phyloP scores from a whole-genome alignment of 1,140 invertebrate species.

The Yoshiicerus persimilis region DNA sequence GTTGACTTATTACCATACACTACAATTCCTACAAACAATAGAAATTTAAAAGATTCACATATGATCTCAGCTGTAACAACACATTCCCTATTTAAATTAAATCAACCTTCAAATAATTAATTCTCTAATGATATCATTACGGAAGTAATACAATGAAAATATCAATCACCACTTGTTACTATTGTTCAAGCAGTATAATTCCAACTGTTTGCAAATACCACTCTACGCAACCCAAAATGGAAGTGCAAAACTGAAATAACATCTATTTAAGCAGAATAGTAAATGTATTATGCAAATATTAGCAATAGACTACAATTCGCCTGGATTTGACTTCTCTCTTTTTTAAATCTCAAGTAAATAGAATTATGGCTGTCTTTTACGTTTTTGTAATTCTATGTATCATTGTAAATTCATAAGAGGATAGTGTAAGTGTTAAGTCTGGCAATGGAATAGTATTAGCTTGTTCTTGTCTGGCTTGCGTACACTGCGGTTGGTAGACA shows the following conservation, averaged over 20 bases:
- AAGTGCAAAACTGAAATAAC: not conserved
- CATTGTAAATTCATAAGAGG: not conserved
- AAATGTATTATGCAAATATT: not conserved
- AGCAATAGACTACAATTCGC: not conserved
- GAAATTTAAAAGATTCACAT: not conserved
- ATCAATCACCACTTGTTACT: slow-evolving; percentile 1
- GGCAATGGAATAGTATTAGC: not conserved
- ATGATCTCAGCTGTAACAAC: not conserved
- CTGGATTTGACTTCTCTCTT: not conserved
- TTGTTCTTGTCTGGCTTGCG: not conserved
- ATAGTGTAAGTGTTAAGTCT: not conserved
- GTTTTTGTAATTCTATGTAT: not conserved
- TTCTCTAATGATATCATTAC: not conserved
- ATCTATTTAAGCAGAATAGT: too few relatives aligned
- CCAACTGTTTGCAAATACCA: not conserved
- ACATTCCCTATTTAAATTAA: not conserved
- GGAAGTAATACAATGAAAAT: not conserved
- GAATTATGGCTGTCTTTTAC: not conserved
- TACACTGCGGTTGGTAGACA: not conserved
- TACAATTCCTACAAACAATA: too few relatives aligned
- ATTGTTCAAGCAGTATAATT: not conserved
- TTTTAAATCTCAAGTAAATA: not conserved
- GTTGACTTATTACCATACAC: not conserved
- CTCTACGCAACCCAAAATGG: not conserved
- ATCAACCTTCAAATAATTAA: slow-evolving; percentile 17